Evolutionary conservation across 2,888 invertebrate species (phyloP).

Genomic region (Folsomia candida): DNA sequence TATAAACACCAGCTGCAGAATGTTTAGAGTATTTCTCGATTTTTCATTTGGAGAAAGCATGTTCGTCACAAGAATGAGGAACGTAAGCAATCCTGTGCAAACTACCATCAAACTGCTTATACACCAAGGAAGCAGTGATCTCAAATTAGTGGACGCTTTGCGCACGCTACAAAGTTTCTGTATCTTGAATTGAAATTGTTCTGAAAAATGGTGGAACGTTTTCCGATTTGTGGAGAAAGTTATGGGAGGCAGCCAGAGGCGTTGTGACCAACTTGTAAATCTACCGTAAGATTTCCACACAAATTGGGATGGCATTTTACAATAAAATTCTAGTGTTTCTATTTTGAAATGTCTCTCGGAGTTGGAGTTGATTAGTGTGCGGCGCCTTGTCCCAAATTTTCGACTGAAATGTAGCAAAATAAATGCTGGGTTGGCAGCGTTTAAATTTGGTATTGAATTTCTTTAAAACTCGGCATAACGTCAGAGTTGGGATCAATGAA

Average conservation of each 20-base stretch:
- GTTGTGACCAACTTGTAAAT: constrained; percentile 7
- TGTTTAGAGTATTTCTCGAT: neutral
- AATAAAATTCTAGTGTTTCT: neutral
- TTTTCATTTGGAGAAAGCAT: neutral
- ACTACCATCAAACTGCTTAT: neutral
- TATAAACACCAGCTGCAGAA: neutral
- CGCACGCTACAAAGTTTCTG: neutral
- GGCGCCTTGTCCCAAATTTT: no score
- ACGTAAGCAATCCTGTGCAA: neutral
- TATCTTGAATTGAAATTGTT: neutral
- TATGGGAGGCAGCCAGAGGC: constrained; percentile 3
- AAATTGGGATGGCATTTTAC: constrained; percentile 1
- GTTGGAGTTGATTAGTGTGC: neutral
- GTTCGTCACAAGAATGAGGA: neutral
- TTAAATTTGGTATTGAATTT: neutral
- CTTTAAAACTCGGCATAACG: neutral
- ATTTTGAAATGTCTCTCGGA: neutral
- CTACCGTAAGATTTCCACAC: constrained; percentile 15
- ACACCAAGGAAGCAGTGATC: neutral
- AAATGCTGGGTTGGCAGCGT: neutral
- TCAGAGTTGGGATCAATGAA: neutral
- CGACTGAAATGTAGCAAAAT: neutral
- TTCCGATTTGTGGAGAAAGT: neutral
- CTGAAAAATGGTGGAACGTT: neutral
- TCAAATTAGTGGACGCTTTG: neutral